Evolutionary conservation across 2,888 invertebrate species (phyloP).

Genomic region (Sabellastarte sp.): DNA sequence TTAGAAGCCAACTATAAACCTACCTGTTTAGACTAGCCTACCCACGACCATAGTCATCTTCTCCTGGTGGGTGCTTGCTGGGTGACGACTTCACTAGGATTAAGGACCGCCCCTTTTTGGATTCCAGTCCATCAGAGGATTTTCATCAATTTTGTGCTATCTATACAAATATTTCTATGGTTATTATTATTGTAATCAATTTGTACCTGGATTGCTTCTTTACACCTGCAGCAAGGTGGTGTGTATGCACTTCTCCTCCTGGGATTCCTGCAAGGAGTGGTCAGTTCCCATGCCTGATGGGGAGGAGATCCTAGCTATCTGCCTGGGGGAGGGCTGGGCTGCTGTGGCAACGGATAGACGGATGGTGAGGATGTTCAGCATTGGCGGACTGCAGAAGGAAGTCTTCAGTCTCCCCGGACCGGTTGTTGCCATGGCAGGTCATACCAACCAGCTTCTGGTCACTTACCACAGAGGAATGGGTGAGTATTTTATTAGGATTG

Average conservation of each 20-base stretch:
- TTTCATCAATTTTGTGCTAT: too few relatives aligned
- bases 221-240: constrained; percentile 67
- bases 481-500: constrained; percentile 32
- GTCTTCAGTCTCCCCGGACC: constrained; percentile 74
- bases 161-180: too few relatives aligned
- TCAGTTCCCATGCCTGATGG: constrained; percentile 73
- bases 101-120: too few relatives aligned
- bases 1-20: too few relatives aligned
- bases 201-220: too few relatives aligned
- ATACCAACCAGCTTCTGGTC: constrained; percentile 67
- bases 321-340: constrained; percentile 69
- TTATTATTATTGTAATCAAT: too few relatives aligned
- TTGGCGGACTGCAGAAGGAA: constrained; percentile 84
- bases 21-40: too few relatives aligned
- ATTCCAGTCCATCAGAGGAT: too few relatives aligned
- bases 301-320: constrained; percentile 70
- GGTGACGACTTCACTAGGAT: too few relatives aligned
- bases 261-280: constrained; percentile 81
- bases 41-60: too few relatives aligned
- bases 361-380: constrained; percentile 78
- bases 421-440: constrained; percentile 70
- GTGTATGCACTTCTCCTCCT: constrained; percentile 72
- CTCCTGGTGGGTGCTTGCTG: too few relatives aligned
- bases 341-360: constrained; percentile 76
- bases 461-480: constrained; percentile 68